Base-by-base conservation (phyloP, 2,888 invertebrate species). In the Fissipunctia ypsillon region DNA sequence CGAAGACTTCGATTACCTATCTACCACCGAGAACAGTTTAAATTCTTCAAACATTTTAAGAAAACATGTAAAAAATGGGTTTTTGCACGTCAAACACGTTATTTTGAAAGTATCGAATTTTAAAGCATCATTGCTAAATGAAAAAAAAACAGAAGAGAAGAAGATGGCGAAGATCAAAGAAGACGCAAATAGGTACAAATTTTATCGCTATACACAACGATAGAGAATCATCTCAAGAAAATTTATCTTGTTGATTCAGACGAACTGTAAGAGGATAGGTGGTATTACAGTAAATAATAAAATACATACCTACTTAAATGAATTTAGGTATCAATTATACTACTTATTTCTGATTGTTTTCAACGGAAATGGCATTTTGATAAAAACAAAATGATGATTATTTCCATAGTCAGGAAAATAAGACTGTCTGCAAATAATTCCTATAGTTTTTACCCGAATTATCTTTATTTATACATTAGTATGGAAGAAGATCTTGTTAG, bases 61-160 rank as follows among this genome's bases (percentile, higher is more conserved):
- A 52, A 16, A 1, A 14, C 0, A 0, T 56, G 9, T 1, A 2
- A 6, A 12, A 0, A 38, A 78, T 45, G 22, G n/a, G 0, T 78
- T 78, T 70, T 0, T 10, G 2, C 5, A 38, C 12, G 1, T 75
- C 5, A 70, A 79, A 60, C 6, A 75, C 0, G 59, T 59, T 25
- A 50, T 72, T 25, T 2, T 41, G n/a, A 41, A 73, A 16, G 1
- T 16, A 43, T 63, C 61, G 14, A 43, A 22, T 38, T 38, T 60
- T 60, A n/a, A n/a, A n/a, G n/a, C n/a, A n/a, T n/a, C n/a, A n/a
- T n/a, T n/a, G n/a, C n/a, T n/a, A n/a, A 60, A 19, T 0, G 3
- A 19, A 1, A 25, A 6, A 19, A 25, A 5, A 25, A 41, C 41
- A 1, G 6, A 6, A 25, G 6, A 41, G n/a, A n/a, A n/a, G n/a